A percentile compares a stretch with the other conserved stretches of the same genome.
Conservation (phyloP, 2,888 invertebrate species). For the Cylloceria caligata region DNA sequence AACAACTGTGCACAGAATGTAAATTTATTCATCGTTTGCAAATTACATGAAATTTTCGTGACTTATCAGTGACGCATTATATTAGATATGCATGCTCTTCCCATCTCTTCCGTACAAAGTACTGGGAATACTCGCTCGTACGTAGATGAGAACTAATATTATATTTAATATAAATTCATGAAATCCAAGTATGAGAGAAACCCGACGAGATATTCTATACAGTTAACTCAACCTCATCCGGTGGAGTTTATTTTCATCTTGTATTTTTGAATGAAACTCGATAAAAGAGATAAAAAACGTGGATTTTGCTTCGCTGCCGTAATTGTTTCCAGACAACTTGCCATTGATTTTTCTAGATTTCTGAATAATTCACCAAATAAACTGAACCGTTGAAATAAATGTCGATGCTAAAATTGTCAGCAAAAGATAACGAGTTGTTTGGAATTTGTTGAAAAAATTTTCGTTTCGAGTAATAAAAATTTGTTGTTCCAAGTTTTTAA, state of each 20-base stretch:
- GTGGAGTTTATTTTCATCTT: background rate
- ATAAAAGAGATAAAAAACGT: slow-evolving; percentile 2
- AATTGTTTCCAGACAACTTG: slow-evolving; percentile 42
- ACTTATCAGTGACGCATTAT: slow-evolving; percentile 23
- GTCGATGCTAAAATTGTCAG: background rate
- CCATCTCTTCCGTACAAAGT: background rate
- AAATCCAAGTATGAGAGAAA: slow-evolving; percentile 40
- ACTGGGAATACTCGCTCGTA: slow-evolving; percentile 7
- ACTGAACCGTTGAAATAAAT: background rate
- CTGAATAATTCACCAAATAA: background rate
- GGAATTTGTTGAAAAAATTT: slow-evolving; percentile 24
- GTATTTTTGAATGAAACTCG: background rate
- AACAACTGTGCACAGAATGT: background rate
- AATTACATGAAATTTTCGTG: slow-evolving; percentile 9
- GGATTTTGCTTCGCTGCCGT: slow-evolving; percentile 29
- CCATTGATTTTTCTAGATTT: background rate
- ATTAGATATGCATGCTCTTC: slow-evolving; percentile 8
- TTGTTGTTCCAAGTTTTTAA: slow-evolving; percentile 2
- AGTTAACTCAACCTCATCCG: slow-evolving; percentile 1
- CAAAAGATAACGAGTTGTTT: slow-evolving; percentile 31
- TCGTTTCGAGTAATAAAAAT: slow-evolving; percentile 18
- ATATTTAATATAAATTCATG: slow-evolving; percentile 67
- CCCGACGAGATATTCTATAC: slow-evolving; percentile 18
- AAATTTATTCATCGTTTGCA: slow-evolving; percentile 38
- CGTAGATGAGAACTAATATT: slow-evolving; percentile 41